Conservation (phyloP, 2,797 vertebrate species). For the Brachyalestes nurse region DNA sequence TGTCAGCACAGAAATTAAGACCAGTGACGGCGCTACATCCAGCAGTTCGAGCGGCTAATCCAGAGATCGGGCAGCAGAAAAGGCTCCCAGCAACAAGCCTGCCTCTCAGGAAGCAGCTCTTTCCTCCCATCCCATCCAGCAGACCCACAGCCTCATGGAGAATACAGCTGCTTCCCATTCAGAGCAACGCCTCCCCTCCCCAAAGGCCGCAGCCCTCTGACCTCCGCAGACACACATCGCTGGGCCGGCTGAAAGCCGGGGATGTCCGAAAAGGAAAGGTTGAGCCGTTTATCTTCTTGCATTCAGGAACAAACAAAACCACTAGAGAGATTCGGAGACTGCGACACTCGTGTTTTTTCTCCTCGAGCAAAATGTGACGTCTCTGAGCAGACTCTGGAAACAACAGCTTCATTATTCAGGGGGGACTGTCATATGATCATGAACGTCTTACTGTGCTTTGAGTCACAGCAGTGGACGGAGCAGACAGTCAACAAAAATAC, state of each 20-base stretch:
- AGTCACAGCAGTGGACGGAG: slow-evolving; percentile 45
- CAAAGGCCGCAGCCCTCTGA: slow-evolving; percentile 18
- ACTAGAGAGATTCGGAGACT: not conserved
- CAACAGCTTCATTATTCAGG: slow-evolving; percentile 58
- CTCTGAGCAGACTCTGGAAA: slow-evolving; percentile 38
- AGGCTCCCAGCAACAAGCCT: slow-evolving; percentile 40
- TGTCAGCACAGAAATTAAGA: not conserved
- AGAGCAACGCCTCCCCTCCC: slow-evolving; percentile 32
- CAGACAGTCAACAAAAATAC: slow-evolving; percentile 10
- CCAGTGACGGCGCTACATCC: not conserved
- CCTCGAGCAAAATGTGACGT: slow-evolving; percentile 30
- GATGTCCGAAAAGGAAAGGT: slow-evolving; percentile 39
- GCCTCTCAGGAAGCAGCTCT: slow-evolving; percentile 49
- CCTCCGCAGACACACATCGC: slow-evolving; percentile 22
- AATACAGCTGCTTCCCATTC: slow-evolving; percentile 57
- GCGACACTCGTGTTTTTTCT: not conserved
- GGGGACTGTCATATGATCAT: slow-evolving; percentile 54
- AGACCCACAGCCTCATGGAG: slow-evolving; percentile 35
- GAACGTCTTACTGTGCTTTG: slow-evolving; percentile 32
- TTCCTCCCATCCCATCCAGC: slow-evolving; percentile 42
- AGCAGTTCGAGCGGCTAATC: slow-evolving; percentile 10
- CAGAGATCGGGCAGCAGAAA: slow-evolving; percentile 13
- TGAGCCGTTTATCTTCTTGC: slow-evolving; percentile 24
- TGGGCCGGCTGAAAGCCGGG: slow-evolving; percentile 9
- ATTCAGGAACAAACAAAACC: slow-evolving; percentile 22